These are phyloP conservation scores for Heteropelma amictum DNA, from an alignment of 2,888 invertebrate species.

Conservation along the genomic window DNA sequence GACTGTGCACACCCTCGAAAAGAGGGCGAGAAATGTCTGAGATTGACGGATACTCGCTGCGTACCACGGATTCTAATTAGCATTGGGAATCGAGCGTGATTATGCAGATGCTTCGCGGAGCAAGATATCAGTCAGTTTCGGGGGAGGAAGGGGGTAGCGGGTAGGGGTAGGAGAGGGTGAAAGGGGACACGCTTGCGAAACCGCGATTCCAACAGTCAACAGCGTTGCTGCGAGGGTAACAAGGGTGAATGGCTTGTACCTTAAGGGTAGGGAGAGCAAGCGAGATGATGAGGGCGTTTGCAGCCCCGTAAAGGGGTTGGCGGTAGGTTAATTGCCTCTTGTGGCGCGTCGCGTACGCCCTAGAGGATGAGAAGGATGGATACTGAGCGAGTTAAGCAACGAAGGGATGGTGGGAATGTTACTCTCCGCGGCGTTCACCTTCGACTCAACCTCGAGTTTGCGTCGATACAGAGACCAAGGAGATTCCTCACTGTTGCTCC, in stretches of 20 bases:
- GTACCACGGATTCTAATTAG: constrained; percentile 74
- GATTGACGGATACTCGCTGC: constrained; percentile 71
- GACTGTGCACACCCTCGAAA: too few relatives aligned
- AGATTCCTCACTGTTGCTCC: constrained; percentile 48
- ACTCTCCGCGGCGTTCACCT: constrained; percentile 27
- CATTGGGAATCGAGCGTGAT: constrained; percentile 76
- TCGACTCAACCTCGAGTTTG: constrained; percentile 29
- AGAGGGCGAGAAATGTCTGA: constrained; percentile 61
- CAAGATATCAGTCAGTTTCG: constrained; percentile 37
- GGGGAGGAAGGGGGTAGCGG: constrained; percentile 2
- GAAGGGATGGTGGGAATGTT: constrained; percentile 38
- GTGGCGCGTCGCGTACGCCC: constrained; percentile 68
- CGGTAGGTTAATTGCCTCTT: constrained; percentile 76
- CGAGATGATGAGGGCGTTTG: constrained; percentile 49
- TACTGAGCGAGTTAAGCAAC: constrained; percentile 33
- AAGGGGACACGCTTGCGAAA: constrained; percentile 33
- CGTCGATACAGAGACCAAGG: constrained; percentile 28
- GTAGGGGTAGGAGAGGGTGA: background rate
- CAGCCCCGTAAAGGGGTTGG: constrained; percentile 65
- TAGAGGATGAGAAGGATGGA: constrained; percentile 55
- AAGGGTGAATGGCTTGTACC: constrained; percentile 32
- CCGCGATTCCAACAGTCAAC: constrained; percentile 43
- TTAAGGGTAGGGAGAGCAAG: constrained; percentile 52
- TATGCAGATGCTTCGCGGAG: constrained; percentile 74
- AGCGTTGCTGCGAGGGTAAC: constrained; percentile 41